A percentile compares a stretch with the other conserved stretches of the same genome.
Evolutionary conservation across 1,140 invertebrate species (phyloP).

Genomic region (Papilio machaon): DNA sequence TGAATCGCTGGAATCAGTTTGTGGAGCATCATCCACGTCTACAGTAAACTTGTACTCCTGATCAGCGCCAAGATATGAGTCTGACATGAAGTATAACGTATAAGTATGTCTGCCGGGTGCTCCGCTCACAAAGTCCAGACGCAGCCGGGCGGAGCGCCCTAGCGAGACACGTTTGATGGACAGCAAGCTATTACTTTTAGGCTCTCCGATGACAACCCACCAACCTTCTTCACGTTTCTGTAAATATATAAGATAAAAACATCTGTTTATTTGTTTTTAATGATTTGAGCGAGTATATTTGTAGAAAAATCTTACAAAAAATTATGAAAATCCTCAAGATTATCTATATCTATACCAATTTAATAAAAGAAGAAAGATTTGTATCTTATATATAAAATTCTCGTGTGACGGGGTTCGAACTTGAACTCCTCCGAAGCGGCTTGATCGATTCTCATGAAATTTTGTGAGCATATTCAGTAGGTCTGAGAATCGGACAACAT

Average conservation of each 20-base stretch:
- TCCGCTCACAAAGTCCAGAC: conserved; percentile 97
- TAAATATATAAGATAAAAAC: conserved; percentile 47
- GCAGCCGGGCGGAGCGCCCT: conserved; percentile 96
- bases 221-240: conserved; percentile 99
- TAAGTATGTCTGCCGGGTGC: conserved; percentile 93
- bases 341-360: no score
- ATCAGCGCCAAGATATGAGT: conserved; percentile 99
- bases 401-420: no score
- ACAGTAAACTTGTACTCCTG: conserved; percentile 96
- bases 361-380: no score
- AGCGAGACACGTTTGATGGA: conserved; percentile 98
- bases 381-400: no score
- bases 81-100: conserved; percentile 99
- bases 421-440: no score
- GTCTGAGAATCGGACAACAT: no score
- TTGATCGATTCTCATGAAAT: no score
- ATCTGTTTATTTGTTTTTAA: conserved; percentile 28
- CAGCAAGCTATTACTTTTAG: conserved; percentile 95
- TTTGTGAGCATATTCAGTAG: no score
- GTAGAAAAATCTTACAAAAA: no score
- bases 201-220: conserved; percentile 99
- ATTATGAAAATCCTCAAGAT: no score
- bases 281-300: no score
- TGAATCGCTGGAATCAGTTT: conserved; percentile 63
- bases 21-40: conserved; percentile 87